phyloP scores from a whole-genome alignment of 2,888 invertebrate genomes.

The Drosophila vallismaia region DNA sequence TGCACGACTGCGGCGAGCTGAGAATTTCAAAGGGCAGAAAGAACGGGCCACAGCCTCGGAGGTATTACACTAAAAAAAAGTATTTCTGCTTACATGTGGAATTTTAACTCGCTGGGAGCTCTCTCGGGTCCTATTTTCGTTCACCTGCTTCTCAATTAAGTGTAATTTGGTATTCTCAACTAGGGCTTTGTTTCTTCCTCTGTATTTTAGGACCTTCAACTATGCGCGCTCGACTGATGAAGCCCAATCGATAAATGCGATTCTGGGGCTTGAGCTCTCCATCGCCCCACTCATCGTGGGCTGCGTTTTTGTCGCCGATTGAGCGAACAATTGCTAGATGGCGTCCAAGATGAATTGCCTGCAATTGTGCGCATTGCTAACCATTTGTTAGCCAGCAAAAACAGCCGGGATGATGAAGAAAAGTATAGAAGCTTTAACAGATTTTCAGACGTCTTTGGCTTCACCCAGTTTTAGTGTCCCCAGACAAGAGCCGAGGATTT shows the following conservation, averaged over 20 bases:
- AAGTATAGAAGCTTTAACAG: conserved; percentile 28
- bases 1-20: conserved; percentile 47
- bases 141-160: not conserved
- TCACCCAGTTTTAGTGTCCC: conserved; percentile 10
- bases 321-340: conserved; percentile 70
- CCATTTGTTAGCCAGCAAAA: conserved; percentile 64
- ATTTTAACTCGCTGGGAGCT: not conserved
- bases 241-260: conserved; percentile 69
- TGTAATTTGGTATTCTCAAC: not conserved
- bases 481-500: conserved; percentile 15
- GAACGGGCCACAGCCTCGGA: not conserved
- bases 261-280: conserved; percentile 25
- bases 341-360: conserved; percentile 69
- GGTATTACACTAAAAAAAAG: conserved; percentile 10
- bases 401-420: conserved; percentile 29
- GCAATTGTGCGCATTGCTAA: conserved; percentile 72
- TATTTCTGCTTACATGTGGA: not conserved
- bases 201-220: conserved; percentile 11
- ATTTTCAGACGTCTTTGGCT: conserved; percentile 15
- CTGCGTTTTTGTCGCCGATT: conserved; percentile 68
- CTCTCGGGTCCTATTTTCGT: not conserved
- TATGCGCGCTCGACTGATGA: conserved; percentile 53
- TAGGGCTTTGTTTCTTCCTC: not conserved
- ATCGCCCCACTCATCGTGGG: conserved; percentile 18
- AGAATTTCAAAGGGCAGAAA: conserved; percentile 33